Percentiles rank a stretch among this genome's conserved stretches.
Conservation (phyloP, 2,113 vertebrate genomes). For the Vidua macroura region DNA sequence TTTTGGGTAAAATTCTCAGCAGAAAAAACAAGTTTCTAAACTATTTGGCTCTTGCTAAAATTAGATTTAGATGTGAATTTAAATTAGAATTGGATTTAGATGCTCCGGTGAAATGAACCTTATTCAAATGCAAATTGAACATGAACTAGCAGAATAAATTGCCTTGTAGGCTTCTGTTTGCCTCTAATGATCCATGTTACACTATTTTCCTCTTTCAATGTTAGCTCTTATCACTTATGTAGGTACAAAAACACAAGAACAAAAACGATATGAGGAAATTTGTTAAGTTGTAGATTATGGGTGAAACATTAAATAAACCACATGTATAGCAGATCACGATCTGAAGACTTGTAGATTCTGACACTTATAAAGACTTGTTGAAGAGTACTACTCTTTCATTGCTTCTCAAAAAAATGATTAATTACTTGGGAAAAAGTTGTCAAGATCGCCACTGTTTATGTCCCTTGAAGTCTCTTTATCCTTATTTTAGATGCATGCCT, state of each 20-base stretch:
- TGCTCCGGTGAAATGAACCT: conserved; percentile 20
- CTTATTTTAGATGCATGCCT: not conserved
- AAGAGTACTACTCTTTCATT: not conserved
- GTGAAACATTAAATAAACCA: not conserved
- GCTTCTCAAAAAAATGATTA: not conserved
- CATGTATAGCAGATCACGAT: not conserved
- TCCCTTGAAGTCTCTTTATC: not conserved
- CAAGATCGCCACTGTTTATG: not conserved
- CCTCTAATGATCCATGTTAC: not conserved
- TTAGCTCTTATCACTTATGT: not conserved
- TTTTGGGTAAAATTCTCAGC: conserved; percentile 24
- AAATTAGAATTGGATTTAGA: not conserved
- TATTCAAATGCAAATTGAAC: conserved; percentile 33
- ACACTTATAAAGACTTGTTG: not conserved
- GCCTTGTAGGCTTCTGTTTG: not conserved
- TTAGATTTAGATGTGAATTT: conserved; percentile 22
- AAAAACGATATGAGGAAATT: not conserved
- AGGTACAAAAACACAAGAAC: not conserved
- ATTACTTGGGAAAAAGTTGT: not conserved
- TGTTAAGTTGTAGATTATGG: not conserved
- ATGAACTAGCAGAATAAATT: conserved; percentile 3
- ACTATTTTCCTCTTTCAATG: not conserved
- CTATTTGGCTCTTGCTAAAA: not conserved
- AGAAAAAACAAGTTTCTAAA: conserved; percentile 10
- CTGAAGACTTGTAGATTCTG: not conserved